Conservation (phyloP, 2,888 invertebrate species). For the Tuberolachnus salignus region DNA sequence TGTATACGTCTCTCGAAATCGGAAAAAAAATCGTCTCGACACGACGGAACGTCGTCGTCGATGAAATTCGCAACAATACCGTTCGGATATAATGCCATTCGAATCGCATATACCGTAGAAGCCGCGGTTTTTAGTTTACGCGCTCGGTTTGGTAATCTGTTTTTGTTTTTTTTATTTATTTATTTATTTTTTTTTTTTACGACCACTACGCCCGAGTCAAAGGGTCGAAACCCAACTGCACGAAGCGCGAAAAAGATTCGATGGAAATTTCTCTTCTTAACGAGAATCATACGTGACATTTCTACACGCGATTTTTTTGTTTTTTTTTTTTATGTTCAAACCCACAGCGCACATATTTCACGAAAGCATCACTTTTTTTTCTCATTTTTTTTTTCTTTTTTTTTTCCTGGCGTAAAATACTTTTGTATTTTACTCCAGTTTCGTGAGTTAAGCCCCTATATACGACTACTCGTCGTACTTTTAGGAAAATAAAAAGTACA, state of each 20-base stretch:
- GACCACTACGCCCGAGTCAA: not conserved
- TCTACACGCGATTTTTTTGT: constrained; percentile 46
- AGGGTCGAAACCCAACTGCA: constrained; percentile 34
- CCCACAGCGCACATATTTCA: constrained; percentile 16
- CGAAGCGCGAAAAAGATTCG: not conserved
- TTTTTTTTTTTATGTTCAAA: constrained; percentile 1
- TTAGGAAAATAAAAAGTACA: constrained; percentile 1
- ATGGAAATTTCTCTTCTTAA: constrained; percentile 45
- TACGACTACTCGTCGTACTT: not conserved
- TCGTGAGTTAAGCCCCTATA: too few relatives aligned
- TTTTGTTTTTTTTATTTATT: constrained; percentile 1
- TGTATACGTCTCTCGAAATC: constrained; percentile 8
- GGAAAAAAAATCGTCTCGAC: constrained; percentile 51
- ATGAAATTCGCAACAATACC: not conserved
- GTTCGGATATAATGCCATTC: not conserved
- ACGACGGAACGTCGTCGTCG: not conserved
- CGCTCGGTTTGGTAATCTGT: not conserved
- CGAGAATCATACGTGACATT: constrained; percentile 54
- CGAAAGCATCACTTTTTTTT: constrained; percentile 14
- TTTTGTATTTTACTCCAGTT: constrained; percentile 25
- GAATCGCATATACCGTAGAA: not conserved
- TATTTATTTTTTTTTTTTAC: constrained; percentile 17
- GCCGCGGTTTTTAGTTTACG: not conserved
- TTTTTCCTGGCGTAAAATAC: constrained; percentile 5
- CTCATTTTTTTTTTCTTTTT: too few relatives aligned